A percentile compares a stretch with the other conserved stretches of the same genome.
Evolutionary conservation across 2,797 vertebrate genomes (phyloP).

Genomic region (Acipenser transmontanus): DNA sequence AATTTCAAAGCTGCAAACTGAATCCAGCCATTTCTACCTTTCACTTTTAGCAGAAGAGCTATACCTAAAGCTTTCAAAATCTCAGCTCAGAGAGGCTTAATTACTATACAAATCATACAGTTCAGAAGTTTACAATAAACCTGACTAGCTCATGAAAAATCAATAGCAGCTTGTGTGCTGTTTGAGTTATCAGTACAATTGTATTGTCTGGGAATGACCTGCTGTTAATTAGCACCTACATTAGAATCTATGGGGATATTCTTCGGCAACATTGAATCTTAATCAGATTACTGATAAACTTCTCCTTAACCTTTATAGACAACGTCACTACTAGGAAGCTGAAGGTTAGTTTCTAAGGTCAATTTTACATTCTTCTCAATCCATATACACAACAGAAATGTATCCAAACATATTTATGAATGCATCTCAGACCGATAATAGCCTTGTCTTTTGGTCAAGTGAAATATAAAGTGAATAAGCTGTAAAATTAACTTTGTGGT

Average conservation of each 20-base stretch:
- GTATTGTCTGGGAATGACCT: neutral
- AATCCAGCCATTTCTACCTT: constrained; percentile 13
- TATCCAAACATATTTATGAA: constrained; percentile 49
- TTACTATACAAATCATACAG: constrained; percentile 1
- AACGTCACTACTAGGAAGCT: no score
- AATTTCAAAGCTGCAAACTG: constrained; percentile 7
- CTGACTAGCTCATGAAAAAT: constrained; percentile 7
- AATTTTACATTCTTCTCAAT: constrained; percentile 4
- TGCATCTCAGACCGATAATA: constrained; percentile 42
- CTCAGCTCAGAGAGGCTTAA: constrained; percentile 5
- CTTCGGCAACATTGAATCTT: neutral
- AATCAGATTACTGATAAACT: neutral
- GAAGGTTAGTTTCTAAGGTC: neutral
- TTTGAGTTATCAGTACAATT: neutral
- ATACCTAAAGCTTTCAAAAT: neutral
- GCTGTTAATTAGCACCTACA: constrained; percentile 4
- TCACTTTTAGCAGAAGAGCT: constrained; percentile 7
- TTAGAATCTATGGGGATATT: neutral
- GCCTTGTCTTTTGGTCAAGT: constrained; percentile 21
- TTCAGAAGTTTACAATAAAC: constrained; percentile 1
- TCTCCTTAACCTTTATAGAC: no score
- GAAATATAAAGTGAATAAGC: no score
- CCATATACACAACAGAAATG: constrained; percentile 1
- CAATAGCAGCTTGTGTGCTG: neutral
- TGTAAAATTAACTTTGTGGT: no score